phyloP scores from a whole-genome alignment of 2,888 invertebrate genomes.

The Atrina japonica region DNA sequence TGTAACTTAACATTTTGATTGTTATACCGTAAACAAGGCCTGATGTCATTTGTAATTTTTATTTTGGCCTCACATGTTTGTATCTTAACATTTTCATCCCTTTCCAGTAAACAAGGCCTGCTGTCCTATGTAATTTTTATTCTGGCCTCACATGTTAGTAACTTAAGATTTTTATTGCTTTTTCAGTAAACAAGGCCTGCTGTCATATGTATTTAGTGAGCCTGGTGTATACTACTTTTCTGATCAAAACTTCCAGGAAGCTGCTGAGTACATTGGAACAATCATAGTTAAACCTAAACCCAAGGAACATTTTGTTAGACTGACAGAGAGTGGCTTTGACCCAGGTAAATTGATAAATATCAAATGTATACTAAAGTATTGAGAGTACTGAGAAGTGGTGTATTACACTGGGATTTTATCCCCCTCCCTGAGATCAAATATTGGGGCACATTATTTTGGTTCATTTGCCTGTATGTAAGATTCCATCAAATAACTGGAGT shows the following conservation, averaged over 20 bases:
- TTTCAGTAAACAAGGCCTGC: conserved; percentile 76
- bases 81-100: neutral
- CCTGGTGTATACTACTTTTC: conserved; percentile 80
- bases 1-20: no score
- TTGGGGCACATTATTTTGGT: no score
- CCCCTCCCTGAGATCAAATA: no score
- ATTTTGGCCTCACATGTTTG: neutral
- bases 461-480: no score
- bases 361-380: no score
- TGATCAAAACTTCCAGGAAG: conserved; percentile 79
- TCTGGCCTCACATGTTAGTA: neutral
- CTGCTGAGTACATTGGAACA: conserved; percentile 80
- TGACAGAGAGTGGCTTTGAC: conserved; percentile 76
- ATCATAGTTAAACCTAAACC: conserved; percentile 80
- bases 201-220: conserved; percentile 78
- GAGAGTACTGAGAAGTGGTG: no score
- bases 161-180: neutral
- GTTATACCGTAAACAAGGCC: no score
- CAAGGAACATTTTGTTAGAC: conserved; percentile 75
- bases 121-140: no score
- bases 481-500: no score
- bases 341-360: conserved; percentile 73
- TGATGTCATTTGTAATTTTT: no score
- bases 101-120: conserved; percentile 73
- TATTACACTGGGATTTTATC: no score